Evolutionary conservation across 2,797 vertebrate genomes (phyloP), one percentile per base, ranked within the genome.

Genomic region (Tangara arthus): DNA sequence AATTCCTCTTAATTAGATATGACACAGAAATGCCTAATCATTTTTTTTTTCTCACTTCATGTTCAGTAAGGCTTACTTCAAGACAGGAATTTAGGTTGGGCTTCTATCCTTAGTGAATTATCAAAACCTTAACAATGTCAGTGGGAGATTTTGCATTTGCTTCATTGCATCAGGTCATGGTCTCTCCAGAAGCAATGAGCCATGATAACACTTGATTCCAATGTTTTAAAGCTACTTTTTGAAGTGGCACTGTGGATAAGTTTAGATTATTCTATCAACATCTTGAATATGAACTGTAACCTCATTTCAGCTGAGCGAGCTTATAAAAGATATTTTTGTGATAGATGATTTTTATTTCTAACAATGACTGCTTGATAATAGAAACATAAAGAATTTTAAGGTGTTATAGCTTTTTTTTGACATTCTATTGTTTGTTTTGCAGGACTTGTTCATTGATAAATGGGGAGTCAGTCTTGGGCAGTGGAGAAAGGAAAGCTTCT

Each of bases 1-100:
- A 84, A 84, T 75, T 80, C 27, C 13, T 92, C 34, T 82, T 94
- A 92, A 94, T 84, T 92, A 82, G 37, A 82, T 82, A 64, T 65
- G 26, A 81, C 22, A 81, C 6, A 69, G 17, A 91, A 90, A 44
- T 87, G 22, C 19, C 50, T 93, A 85, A 93, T 81, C 6, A 78
- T 13, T 19, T 27, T 15, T 19, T 19, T 52, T 59, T 75, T 37
- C 5, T 30, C 6, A 42, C 12, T 71, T 64, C 14, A 41, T 77
- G 22, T 65, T 78, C 56, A 86, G 71, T 35, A 84, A 82, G 17
- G 13, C 35, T 63, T 84, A 41, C 15, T 44, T 32, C 6, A 81
- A 65, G 28, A 50, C 17, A 57, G 26, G 65, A 82, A 60, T 84
- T 85, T 84, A 88, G 12, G 16, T 32, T 65, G 32, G 9, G 3